phyloP scores from a whole-genome alignment of 2,888 invertebrate genomes.

The Amaurobius ferox region DNA sequence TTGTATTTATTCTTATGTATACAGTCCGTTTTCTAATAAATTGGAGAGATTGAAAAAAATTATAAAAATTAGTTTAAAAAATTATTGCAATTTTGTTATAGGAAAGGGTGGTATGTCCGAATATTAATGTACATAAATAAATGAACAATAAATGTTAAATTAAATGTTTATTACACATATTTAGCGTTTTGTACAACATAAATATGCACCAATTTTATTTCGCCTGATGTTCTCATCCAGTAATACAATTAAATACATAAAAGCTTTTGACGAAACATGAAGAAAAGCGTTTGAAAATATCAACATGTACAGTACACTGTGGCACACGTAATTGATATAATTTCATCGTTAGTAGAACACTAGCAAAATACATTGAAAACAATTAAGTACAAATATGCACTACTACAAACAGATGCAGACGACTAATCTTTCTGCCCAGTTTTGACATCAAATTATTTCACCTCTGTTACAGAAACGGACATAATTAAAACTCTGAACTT shows the following conservation, averaged over 20 bases:
- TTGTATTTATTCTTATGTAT: too few species aligned
- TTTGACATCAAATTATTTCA: constrained; percentile 46
- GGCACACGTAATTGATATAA: constrained; percentile 35
- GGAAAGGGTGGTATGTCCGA: too few species aligned
- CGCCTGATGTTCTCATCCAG: constrained; percentile 31
- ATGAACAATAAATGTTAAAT: constrained; percentile 49
- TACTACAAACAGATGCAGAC: constrained; percentile 60
- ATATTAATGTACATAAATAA: not conserved
- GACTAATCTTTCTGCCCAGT: constrained; percentile 43
- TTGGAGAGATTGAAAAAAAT: too few species aligned
- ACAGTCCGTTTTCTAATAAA: too few species aligned
- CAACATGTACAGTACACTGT: constrained; percentile 37
- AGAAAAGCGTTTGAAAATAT: constrained; percentile 51
- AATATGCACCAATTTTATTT: constrained; percentile 63
- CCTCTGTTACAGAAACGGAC: constrained; percentile 7
- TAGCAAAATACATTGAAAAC: constrained; percentile 47
- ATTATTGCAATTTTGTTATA: too few species aligned
- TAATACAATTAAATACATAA: constrained; percentile 54
- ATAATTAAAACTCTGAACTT: constrained; percentile 35
- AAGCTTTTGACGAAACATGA: constrained; percentile 59
- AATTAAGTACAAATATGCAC: constrained; percentile 37
- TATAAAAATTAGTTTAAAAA: too few species aligned
- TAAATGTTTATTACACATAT: constrained; percentile 63
- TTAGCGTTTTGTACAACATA: constrained; percentile 66
- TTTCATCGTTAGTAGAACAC: constrained; percentile 31